Evolutionary conservation across 2,113 vertebrate species (phyloP).

Genomic region (Epinephelus lanceolatus): DNA sequence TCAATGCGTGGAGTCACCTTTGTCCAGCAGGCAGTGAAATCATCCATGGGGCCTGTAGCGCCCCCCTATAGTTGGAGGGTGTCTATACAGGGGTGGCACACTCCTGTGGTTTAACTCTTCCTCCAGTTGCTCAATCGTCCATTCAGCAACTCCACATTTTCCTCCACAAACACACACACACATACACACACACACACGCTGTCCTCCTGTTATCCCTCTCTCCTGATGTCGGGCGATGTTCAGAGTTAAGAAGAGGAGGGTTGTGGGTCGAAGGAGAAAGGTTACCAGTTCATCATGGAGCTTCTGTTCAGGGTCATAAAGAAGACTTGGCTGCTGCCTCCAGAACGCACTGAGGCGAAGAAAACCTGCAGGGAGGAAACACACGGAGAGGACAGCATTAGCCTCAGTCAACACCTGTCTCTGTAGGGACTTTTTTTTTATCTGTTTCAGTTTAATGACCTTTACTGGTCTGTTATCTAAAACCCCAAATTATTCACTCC

Average conservation of each 20-base stretch:
- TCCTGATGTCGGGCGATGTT: conserved; percentile 11
- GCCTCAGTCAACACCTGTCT: neutral
- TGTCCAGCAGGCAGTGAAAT: neutral
- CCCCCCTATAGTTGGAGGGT: conserved; percentile 22
- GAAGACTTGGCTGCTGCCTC: conserved; percentile 99
- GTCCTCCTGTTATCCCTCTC: conserved; percentile 41
- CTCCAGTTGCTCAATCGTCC: conserved; percentile 21
- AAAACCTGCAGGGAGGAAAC: conserved; percentile 89
- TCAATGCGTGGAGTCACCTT: neutral
- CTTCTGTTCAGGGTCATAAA: conserved; percentile 99
- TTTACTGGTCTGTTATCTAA: too few species aligned
- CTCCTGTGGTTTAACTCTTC: conserved; percentile 29
- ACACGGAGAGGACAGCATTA: neutral
- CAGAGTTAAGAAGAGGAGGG: conserved; percentile 43
- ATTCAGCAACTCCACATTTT: conserved; percentile 49
- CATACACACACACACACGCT: conserved; percentile 28
- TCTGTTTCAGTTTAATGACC: too few species aligned
- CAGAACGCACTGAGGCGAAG: conserved; percentile 98
- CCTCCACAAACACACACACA: conserved; percentile 34
- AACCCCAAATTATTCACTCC: too few species aligned
- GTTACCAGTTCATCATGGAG: conserved; percentile 99
- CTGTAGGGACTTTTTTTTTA: too few species aligned
- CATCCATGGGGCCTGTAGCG: neutral
- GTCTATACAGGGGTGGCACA: neutral
- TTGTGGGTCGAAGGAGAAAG: conserved; percentile 14